A percentile compares a stretch with the other conserved stretches of the same genome.
phyloP scores from a whole-genome alignment of 2,888 invertebrate genomes.

The Strigamia transsilvanica region DNA sequence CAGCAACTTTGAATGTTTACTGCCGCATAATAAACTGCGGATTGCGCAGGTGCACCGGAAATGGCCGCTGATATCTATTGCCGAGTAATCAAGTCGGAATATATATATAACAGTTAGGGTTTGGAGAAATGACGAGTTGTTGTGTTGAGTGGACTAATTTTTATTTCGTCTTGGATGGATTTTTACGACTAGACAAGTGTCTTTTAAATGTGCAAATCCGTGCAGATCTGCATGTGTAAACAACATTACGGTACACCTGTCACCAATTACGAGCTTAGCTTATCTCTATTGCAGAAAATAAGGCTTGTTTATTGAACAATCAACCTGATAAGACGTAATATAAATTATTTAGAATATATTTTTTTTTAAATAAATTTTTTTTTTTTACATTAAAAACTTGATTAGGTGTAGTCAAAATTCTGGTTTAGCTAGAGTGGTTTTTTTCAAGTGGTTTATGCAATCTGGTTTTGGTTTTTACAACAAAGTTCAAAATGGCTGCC shows the following conservation, averaged over 20 bases:
- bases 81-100: background rate
- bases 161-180: too few relatives aligned
- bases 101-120: background rate
- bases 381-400: too few relatives aligned
- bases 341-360: background rate
- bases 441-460: too few relatives aligned
- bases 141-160: too few relatives aligned
- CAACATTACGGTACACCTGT: background rate
- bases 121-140: too few relatives aligned
- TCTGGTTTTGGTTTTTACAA: too few relatives aligned
- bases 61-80: background rate
- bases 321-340: background rate
- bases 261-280: background rate
- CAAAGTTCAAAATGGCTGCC: background rate
- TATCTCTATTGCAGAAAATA: constrained; percentile 21
- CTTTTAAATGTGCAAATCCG: background rate
- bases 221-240: background rate
- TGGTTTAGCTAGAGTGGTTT: too few relatives aligned
- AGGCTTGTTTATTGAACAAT: background rate
- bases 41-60: constrained; percentile 34
- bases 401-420: too few relatives aligned
- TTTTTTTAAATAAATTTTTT: background rate
- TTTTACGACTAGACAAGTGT: background rate
- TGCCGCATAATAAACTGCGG: background rate
- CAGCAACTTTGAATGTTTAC: constrained; percentile 18